phyloP scores from a whole-genome alignment of 1,140 invertebrate species.

The fruit fly (Drosophila melanogaster) region DNA sequence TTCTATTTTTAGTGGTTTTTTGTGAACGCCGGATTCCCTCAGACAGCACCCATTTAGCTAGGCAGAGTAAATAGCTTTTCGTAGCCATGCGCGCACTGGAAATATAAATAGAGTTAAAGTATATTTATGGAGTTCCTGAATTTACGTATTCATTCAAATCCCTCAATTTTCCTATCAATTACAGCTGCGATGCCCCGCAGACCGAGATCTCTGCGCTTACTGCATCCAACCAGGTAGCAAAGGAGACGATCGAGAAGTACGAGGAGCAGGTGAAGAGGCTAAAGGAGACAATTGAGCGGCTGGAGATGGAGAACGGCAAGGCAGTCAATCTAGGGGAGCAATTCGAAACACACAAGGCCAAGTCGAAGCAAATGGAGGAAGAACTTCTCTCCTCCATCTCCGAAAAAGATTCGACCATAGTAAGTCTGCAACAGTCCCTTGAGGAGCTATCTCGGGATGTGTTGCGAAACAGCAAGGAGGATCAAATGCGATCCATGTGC shows the following conservation, averaged over 20 bases:
- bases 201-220: conserved; percentile 25
- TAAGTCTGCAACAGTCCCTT: conserved; percentile 35
- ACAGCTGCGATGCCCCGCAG: conserved; percentile 35
- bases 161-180: conserved; percentile 2
- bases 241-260: conserved; percentile 47
- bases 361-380: conserved; percentile 60
- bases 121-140: no score
- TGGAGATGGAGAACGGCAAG: conserved; percentile 72
- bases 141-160: background rate
- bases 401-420: conserved; percentile 60
- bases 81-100: no score
- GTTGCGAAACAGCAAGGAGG: conserved; percentile 55
- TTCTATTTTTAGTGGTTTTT: conserved; percentile 65
- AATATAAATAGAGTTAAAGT: background rate
- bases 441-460: conserved; percentile 37
- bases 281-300: conserved; percentile 43
- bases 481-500: conserved; percentile 52
- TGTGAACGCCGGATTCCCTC: conserved; percentile 30
- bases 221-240: conserved; percentile 36
- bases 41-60: conserved; percentile 1
- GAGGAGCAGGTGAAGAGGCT: conserved; percentile 50
- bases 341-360: conserved; percentile 58
- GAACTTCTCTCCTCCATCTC: conserved; percentile 61
- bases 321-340: conserved; percentile 64
- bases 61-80: background rate